A percentile compares a stretch with the other conserved stretches of the same genome.
Evolutionary conservation across 2,797 vertebrate species (phyloP).

Genomic region (Intellagama lesueurii): DNA sequence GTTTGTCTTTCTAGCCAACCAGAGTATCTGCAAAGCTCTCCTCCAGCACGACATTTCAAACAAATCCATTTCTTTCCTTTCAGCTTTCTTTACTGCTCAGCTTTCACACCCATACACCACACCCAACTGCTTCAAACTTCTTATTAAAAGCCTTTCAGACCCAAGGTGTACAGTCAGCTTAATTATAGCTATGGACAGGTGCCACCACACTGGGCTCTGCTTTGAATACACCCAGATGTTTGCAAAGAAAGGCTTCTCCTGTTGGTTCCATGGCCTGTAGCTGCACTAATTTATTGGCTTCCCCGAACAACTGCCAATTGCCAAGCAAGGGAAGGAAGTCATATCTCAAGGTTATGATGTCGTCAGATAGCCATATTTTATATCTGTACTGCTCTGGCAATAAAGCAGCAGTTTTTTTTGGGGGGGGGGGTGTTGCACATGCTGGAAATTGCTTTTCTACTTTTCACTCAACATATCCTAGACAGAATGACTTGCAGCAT

Average conservation of each 20-base stretch:
- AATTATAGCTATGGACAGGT: not conserved
- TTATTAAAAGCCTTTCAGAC: constrained; percentile 17
- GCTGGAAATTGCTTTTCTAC: constrained; percentile 17
- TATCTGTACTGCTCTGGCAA: constrained; percentile 21
- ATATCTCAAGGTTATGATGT: constrained; percentile 36
- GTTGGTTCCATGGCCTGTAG: constrained; percentile 19
- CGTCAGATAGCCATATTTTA: constrained; percentile 45
- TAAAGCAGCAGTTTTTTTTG: constrained; percentile 8
- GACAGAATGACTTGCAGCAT: constrained; percentile 12
- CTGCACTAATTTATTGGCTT: constrained; percentile 18
- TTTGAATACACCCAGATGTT: not conserved
- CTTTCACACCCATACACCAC: not conserved
- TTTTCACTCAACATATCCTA: not conserved
- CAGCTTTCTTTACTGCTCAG: not conserved
- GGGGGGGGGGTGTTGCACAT: not conserved
- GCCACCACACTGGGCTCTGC: not conserved
- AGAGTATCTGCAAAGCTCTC: too few relatives aligned
- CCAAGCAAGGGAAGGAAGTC: constrained; percentile 33
- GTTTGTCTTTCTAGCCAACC: too few relatives aligned
- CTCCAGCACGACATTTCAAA: too few relatives aligned
- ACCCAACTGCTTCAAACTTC: not conserved
- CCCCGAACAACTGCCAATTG: constrained; percentile 44
- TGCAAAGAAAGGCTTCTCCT: not conserved
- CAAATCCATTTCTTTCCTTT: too few relatives aligned
- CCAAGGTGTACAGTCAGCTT: not conserved